A percentile compares a stretch with the other conserved stretches of the same genome.
Conservation (phyloP, 1,140 invertebrate genomes). For the Parasteatoda tepidariorum region DNA sequence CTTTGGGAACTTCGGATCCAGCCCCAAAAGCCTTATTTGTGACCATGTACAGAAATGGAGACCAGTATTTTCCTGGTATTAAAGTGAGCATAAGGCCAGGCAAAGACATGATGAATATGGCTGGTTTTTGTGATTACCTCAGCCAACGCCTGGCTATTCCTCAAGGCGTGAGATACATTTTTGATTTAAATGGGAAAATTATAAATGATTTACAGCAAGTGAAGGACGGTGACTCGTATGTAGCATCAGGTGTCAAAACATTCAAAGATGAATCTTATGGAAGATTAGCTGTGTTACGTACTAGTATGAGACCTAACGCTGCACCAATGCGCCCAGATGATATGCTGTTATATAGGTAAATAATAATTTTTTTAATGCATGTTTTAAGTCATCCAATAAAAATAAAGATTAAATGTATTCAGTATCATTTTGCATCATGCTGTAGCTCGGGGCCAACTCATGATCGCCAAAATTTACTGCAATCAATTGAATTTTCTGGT, state of each 20-base stretch:
- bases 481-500: too few species aligned
- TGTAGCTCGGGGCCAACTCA: too few species aligned
- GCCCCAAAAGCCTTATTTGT: conserved; percentile 77
- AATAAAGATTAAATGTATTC: too few species aligned
- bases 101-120: conserved; percentile 84
- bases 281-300: not conserved
- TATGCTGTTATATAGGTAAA: conserved; percentile 58
- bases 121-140: conserved; percentile 82
- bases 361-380: too few species aligned
- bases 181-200: conserved; percentile 87
- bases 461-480: too few species aligned
- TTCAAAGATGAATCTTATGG: conserved; percentile 74
- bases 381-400: too few species aligned
- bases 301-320: conserved; percentile 9
- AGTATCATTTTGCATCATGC: too few species aligned
- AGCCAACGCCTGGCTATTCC: conserved; percentile 64
- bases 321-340: conserved; percentile 59
- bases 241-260: conserved; percentile 89
- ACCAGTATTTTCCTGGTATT: conserved; percentile 88
- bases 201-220: conserved; percentile 86
- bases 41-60: conserved; percentile 92
- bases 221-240: conserved; percentile 89
- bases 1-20: not conserved
- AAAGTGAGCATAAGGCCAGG: conserved; percentile 89
- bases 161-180: conserved; percentile 77